Evolutionary conservation across 2,888 invertebrate genomes (phyloP), one percentile per base, ranked within the genome.

Genomic region (Mythimna albipuncta): DNA sequence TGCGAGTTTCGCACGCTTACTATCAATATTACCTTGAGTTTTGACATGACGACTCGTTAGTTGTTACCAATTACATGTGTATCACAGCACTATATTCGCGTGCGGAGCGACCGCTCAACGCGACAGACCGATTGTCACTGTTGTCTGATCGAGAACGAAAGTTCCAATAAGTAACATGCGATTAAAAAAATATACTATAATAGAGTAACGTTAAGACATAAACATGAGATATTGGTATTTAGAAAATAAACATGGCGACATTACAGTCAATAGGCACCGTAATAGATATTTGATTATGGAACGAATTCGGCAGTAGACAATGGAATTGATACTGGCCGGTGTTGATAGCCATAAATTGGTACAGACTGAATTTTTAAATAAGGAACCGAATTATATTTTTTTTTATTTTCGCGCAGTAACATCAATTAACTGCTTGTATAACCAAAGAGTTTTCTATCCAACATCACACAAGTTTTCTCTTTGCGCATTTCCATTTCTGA

Each of bases 11-110:
- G 75, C 74, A 80, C 82, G 75, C 64, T 89, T 87, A 81, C 86
- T 91, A 91, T 89, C 85, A 81, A 80, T 83, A 81, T 92, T 93
- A 94, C 94, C 94, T 94, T 94, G 92, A 93, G 88, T 93, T 93
- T 94, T 85, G 94, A 93, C 94, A 94, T 94, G 91, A 85, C 89
- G 92, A 82, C 76, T 77, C 74, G 79, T 85, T 68, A 78, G 75
- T 77, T 79, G 77, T 85, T 63, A 81, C 76, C 83, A 83, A 84
- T 86, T 85, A 86, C 77, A 84, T 79, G 58, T 79, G 76, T 86
- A 85, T 88, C 87, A 86, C 85, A 83, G 63, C 82, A 85, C 86
- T 88, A 73, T 61, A 68, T 19, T 50, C 70, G 52, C 82, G 79
- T 69, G 77, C 75, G 76, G 72, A 72, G 78, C 89, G 86, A 78